These are phyloP conservation scores for Pristionchus exspectatus DNA, from an alignment of 2,888 invertebrate species.

Conservation along the genomic window DNA sequence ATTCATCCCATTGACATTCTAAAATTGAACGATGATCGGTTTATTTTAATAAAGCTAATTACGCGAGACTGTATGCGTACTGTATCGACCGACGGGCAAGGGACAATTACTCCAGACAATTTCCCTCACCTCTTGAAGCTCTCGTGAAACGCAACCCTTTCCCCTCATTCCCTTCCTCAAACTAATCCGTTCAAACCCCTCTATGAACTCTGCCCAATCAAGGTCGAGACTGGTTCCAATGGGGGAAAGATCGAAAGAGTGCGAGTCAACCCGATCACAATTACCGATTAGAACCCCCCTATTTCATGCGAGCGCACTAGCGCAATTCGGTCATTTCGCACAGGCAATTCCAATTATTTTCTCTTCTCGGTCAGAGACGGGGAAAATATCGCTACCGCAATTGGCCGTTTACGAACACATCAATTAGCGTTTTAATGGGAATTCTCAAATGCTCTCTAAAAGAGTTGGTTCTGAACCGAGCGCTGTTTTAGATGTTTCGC, in stretches of 20 bases:
- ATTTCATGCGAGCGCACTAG: not conserved
- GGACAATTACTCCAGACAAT: too few species aligned
- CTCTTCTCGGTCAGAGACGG: not conserved
- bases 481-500: not conserved
- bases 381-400: not conserved
- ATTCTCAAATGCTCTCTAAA: not conserved
- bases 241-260: not conserved
- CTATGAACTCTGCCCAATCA: not conserved
- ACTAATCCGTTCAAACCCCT: not conserved
- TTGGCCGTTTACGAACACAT: not conserved
- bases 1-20: not conserved
- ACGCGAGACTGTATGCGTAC: not conserved
- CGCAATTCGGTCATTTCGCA: slow-evolving; percentile 34
- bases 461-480: not conserved
- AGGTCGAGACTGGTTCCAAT: slow-evolving; percentile 24
- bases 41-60: not conserved
- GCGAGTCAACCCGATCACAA: slow-evolving; percentile 12
- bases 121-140: too few species aligned
- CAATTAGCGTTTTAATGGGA: slow-evolving; percentile 37
- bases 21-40: not conserved
- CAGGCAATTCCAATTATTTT: not conserved
- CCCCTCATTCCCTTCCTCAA: not conserved
- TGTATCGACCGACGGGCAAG: too few species aligned
- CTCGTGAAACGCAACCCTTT: not conserved
- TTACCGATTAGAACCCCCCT: slow-evolving; percentile 46